Evolutionary conservation across 2,888 invertebrate species (phyloP).

Genomic region (Eristalis intricaria): DNA sequence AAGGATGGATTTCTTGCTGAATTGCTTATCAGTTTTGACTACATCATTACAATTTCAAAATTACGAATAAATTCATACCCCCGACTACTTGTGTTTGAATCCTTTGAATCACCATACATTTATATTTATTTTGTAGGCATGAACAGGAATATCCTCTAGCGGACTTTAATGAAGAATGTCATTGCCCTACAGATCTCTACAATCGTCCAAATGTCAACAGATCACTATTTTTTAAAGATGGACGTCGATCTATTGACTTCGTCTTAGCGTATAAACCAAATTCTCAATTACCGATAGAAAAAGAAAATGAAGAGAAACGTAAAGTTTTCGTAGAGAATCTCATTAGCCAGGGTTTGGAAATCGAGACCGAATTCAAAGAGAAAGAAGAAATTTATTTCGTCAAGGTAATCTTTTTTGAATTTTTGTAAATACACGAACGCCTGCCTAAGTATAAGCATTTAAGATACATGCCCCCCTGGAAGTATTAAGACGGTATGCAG

Average conservation of each 20-base stretch:
- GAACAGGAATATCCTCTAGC: neutral
- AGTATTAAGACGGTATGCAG: conserved; percentile 92
- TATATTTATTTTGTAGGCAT: neutral
- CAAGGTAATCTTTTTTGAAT: conserved; percentile 82
- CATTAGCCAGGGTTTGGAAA: conserved; percentile 87
- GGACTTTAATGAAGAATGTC: conserved; percentile 34
- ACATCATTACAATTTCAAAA: too few relatives aligned
- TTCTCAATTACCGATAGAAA: conserved; percentile 81
- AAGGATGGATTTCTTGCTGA: too few relatives aligned
- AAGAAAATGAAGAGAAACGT: conserved; percentile 82
- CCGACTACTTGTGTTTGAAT: too few relatives aligned
- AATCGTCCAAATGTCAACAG: conserved; percentile 75
- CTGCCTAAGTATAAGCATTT: conserved; percentile 73
- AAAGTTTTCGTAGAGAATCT: conserved; percentile 88
- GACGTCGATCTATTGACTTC: conserved; percentile 88
- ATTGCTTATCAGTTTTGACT: too few relatives aligned
- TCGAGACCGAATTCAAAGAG: conserved; percentile 86
- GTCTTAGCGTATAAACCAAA: conserved; percentile 89
- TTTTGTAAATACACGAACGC: neutral
- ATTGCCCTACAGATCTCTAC: conserved; percentile 50
- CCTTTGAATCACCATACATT: too few relatives aligned
- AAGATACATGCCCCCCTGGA: conserved; percentile 93
- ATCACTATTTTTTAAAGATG: conserved; percentile 87
- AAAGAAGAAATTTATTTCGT: conserved; percentile 89
- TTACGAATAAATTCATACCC: too few relatives aligned